Base-by-base conservation (phyloP, 1,140 invertebrate genomes). In the Pantala flavescens region DNA sequence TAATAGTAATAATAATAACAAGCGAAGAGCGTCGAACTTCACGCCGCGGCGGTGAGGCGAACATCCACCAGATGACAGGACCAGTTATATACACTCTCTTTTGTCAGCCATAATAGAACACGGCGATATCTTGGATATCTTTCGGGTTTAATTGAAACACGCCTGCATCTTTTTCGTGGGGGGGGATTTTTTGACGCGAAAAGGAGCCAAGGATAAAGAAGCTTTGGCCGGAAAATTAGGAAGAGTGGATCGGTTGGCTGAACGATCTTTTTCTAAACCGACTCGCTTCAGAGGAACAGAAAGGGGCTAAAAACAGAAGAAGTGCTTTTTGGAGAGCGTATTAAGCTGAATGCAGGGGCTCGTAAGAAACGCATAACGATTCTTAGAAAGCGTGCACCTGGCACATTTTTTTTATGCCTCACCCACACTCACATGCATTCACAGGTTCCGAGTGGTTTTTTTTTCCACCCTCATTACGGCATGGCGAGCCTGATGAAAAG, bases 351-450 rank as follows among this genome's bases (percentile, higher is more conserved):
- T 63, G 49, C 49, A 63, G 49, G 12, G 49, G 49, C 49, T 63
- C 49, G 49, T 63, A 63, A 63, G 49, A 63, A 63, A 63, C 49
- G 49, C 49, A 63, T 63, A 63, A 63, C 49, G 49, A 63, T 63
- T 63, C 49, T 63, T 63, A 63, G 49, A 63, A 63, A 63, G 49
- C 12, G 49, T 63, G 49, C 49, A 63, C 49, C 49, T 63, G 49
- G 49, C 49, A 63, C 3, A 63, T 63, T 3, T 63, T 7, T 63
- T 63, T 63, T 63, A 7, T 63, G 12, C 12, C 3, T 12, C 49
- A 7, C 49, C 3, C 49, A 3, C 49, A 63, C 49, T 7, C 49
- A 63, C 49, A 16, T 63, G 16, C n/a, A 16, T 63, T 63, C 49
- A 21, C 49, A 36, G 28, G 28, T 36, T 36, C 28, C 28, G 28